Evolutionary conservation across 2,113 vertebrate species (phyloP).

Genomic region (Terrapene triunguis): DNA sequence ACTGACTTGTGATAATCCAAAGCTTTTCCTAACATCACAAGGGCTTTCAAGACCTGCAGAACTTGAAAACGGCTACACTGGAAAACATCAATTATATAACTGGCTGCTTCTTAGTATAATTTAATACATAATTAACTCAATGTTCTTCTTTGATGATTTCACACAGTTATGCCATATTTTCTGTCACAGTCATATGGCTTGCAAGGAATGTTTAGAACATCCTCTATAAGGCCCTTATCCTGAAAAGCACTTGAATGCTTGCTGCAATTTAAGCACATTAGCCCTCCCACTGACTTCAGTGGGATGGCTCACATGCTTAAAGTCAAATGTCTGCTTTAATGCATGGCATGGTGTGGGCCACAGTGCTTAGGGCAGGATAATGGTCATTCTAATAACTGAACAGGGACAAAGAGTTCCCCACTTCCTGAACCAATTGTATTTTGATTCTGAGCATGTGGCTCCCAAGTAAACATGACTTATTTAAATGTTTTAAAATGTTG

Average conservation of each 20-base stretch:
- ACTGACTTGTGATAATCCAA: not conserved
- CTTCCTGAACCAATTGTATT: not conserved
- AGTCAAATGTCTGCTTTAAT: not conserved
- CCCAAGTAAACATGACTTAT: not conserved
- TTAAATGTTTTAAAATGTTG: not conserved
- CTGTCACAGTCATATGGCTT: not conserved
- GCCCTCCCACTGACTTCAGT: not conserved
- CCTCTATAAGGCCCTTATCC: not conserved
- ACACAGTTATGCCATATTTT: not conserved
- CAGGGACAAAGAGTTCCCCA: not conserved
- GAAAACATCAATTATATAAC: not conserved
- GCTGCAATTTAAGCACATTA: not conserved
- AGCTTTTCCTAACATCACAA: not conserved
- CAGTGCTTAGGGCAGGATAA: not conserved
- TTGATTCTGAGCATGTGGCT: not conserved
- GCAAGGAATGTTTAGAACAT: not conserved
- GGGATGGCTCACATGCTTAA: not conserved
- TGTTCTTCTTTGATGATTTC: not conserved
- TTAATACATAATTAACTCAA: not conserved
- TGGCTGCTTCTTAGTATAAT: not conserved
- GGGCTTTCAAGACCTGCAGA: not conserved
- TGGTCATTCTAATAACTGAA: not conserved
- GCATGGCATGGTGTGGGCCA: not conserved
- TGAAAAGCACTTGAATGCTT: not conserved
- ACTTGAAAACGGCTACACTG: not conserved